phyloP scores from a whole-genome alignment of 2,888 invertebrate species.

The Ormia ochracea region DNA sequence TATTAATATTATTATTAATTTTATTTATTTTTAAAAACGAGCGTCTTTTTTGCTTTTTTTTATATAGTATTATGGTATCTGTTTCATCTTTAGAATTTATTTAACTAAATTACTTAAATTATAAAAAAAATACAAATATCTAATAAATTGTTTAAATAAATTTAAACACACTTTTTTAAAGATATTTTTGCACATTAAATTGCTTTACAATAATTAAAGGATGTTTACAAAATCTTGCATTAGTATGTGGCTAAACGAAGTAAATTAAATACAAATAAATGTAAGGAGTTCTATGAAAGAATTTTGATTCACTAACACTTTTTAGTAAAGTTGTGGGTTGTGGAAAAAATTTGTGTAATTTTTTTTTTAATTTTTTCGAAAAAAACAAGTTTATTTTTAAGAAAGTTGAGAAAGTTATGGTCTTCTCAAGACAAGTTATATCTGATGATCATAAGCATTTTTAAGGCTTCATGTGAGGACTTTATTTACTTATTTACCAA shows the following conservation, averaged over 20 bases:
- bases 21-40: conserved; percentile 47
- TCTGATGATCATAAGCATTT: neutral
- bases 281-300: neutral
- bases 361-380: neutral
- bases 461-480: neutral
- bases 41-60: conserved; percentile 59
- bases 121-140: conserved; percentile 14
- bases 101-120: conserved; percentile 48
- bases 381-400: neutral
- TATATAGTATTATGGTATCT: conserved; percentile 19
- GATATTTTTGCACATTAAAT: conserved; percentile 9
- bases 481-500: neutral
- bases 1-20: no score
- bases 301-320: conserved; percentile 14
- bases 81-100: conserved; percentile 37
- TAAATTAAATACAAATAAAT: neutral
- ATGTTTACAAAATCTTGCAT: conserved; percentile 45
- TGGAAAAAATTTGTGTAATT: neutral
- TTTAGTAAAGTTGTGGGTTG: no score
- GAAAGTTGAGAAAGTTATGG: neutral
- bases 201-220: conserved; percentile 2
- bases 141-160: conserved; percentile 19
- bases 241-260: neutral
- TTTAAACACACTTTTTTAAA: neutral
- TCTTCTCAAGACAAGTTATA: neutral